Evolutionary conservation across 2,888 invertebrate species (phyloP), one percentile per base, ranked within the genome.

Genomic region (Hypselothyrea guttata): DNA sequence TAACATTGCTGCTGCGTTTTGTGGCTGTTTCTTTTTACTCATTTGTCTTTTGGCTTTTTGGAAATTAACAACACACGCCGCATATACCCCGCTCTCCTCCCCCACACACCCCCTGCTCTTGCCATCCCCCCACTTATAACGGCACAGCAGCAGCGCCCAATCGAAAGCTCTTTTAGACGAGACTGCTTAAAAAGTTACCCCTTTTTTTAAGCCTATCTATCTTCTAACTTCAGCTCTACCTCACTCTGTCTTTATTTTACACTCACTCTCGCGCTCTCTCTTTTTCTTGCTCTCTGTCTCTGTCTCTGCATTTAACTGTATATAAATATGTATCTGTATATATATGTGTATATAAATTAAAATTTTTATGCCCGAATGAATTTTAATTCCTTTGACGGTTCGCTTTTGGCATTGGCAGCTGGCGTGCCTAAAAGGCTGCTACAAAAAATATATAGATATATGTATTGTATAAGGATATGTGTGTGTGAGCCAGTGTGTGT

Each of bases 351-450:
- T 84, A 88, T 86, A 88, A 86, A 85, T 88, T 86, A 86, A 87
- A 88, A 89, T 88, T 89, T 89, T 87, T 89, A 81, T 87, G 87
- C 89, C 86, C 88, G 88, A 89, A 86, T 88, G 89, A 87, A 76
- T 89, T 89, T 89, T 89, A 89, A 89, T 89, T 89, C 88, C 88
- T 89, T 89, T 88, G 87, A 89, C 88, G 86, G 75, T 79, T 84
- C n/a, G 77, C 77, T 81, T 62, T 72, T 82, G 63, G 69, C 76
- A 66, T 76, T 79, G 81, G 71, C 83, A 79, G 76, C 77, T 78
- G 77, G 69, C 76, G 71, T 65, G 78, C 79, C 78, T 83, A 79
- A 78, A 79, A 79, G 75, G 69, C 70, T 70, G 76, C 77, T 63
- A 73, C 40, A 60, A 47, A 61, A 55, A 55, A 48, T 47, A 54